Percentiles rank a stretch among this genome's conserved stretches.
These are phyloP conservation scores for Pyrochroa serraticornis DNA, from an alignment of 2,888 invertebrate genomes.

Conservation along the genomic window DNA sequence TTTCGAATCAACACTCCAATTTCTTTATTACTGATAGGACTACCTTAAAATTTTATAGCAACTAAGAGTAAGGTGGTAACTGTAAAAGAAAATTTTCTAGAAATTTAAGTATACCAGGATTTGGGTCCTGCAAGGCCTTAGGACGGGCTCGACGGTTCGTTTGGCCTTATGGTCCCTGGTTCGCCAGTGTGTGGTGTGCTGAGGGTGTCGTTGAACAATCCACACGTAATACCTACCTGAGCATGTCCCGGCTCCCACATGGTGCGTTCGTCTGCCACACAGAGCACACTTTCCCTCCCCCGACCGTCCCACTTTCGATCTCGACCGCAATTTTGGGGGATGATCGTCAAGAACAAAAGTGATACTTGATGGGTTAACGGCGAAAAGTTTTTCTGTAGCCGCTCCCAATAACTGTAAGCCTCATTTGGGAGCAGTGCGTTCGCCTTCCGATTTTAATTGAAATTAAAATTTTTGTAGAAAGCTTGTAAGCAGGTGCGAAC, in stretches of 20 bases:
- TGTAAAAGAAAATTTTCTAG: no score
- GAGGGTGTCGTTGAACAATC: conserved; percentile 18
- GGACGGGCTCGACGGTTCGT: no score
- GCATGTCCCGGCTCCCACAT: conserved; percentile 36
- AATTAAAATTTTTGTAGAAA: conserved; percentile 8
- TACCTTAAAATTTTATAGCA: no score
- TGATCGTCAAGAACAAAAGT: conserved; percentile 15
- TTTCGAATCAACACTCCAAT: no score
- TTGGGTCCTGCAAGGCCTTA: no score
- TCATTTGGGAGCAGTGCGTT: conserved; percentile 3
- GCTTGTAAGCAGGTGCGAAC: conserved; percentile 9
- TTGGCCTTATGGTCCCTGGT: background rate
- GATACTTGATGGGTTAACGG: conserved; percentile 8
- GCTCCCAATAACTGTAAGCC: background rate
- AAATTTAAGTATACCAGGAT: no score
- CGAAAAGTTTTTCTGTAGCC: background rate
- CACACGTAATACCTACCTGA: conserved; percentile 20
- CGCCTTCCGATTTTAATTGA: conserved; percentile 14
- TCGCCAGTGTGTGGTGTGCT: conserved; percentile 10
- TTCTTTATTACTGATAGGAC: no score
- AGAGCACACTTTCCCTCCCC: conserved; percentile 26
- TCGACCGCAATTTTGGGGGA: conserved; percentile 19
- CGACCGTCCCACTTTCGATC: conserved; percentile 28
- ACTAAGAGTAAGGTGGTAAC: no score
- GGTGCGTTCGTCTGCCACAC: conserved; percentile 33